phyloP scores from a whole-genome alignment of 2,888 invertebrate species.

The Reticulitermes lucifugus region DNA sequence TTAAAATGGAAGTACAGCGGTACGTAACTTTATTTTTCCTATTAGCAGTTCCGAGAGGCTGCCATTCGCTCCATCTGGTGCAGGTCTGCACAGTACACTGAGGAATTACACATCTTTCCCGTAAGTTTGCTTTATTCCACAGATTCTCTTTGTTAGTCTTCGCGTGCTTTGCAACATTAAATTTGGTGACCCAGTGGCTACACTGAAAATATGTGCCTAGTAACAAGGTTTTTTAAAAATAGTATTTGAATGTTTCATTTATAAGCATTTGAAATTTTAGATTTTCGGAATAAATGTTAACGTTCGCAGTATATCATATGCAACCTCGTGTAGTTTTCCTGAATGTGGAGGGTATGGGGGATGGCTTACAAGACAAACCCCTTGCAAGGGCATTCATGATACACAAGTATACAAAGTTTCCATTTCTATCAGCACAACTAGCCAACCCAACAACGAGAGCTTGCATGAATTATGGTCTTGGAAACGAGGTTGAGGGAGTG shows the following conservation, averaged over 20 bases:
- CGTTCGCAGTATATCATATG: not conserved
- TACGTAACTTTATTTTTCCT: too few species aligned
- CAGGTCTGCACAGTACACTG: too few species aligned
- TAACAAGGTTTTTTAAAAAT: too few species aligned
- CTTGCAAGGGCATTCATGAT: not conserved
- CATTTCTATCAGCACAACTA: constrained; percentile 31
- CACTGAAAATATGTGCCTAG: too few species aligned
- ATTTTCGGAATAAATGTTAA: not conserved
- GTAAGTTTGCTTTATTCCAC: too few species aligned
- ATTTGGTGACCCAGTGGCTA: too few species aligned
- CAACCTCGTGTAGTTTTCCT: constrained; percentile 1
- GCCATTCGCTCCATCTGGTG: too few species aligned
- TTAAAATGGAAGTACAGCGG: too few species aligned
- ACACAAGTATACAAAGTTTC: constrained; percentile 20
- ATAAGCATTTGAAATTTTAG: not conserved
- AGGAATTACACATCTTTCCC: too few species aligned
- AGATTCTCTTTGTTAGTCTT: too few species aligned
- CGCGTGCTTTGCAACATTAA: too few species aligned
- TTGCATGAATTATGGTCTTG: constrained; percentile 24
- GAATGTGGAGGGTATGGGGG: not conserved
- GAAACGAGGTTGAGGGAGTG: constrained; percentile 11
- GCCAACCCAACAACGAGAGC: constrained; percentile 1
- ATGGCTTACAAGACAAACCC: not conserved
- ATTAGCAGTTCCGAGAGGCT: too few species aligned
- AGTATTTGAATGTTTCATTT: not conserved